Evolutionary conservation across 2,113 vertebrate species (phyloP).

Genomic region (Alexandromys fortis): DNA sequence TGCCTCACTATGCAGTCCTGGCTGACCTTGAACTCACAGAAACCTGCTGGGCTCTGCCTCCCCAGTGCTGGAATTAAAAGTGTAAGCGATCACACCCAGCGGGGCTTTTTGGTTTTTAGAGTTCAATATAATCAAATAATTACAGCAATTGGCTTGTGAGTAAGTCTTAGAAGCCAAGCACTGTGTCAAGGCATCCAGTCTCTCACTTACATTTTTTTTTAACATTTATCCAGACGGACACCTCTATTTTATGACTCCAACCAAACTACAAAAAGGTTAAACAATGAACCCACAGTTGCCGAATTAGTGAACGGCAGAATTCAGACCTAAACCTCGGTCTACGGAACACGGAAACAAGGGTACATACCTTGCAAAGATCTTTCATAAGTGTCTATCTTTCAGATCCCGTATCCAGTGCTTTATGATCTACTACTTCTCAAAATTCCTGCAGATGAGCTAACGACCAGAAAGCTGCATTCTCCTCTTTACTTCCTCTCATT

Average conservation of each 20-base stretch:
- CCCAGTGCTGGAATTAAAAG: not conserved
- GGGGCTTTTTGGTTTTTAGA: not conserved
- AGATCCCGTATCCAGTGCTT: not conserved
- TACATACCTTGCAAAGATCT: not conserved
- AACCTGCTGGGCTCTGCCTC: not conserved
- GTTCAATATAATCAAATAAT: not conserved
- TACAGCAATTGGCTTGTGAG: not conserved
- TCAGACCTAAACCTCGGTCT: not conserved
- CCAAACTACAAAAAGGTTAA: not conserved
- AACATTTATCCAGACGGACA: not conserved
- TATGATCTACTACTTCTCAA: not conserved
- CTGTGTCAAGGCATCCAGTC: not conserved
- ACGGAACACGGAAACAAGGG: not conserved
- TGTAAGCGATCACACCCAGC: not conserved
- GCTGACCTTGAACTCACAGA: not conserved
- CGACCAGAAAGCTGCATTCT: slow-evolving; percentile 61
- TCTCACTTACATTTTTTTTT: not conserved
- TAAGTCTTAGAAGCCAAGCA: not conserved
- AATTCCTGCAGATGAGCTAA: slow-evolving; percentile 15
- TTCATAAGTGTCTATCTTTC: not conserved
- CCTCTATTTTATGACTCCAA: slow-evolving; percentile 27
- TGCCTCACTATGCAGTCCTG: not conserved
- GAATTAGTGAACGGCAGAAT: not conserved
- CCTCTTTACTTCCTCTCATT: slow-evolving; percentile 72
- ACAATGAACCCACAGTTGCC: not conserved